Evolutionary conservation across 2,888 invertebrate genomes (phyloP).

Genomic region (Polymixis flavicincta): DNA sequence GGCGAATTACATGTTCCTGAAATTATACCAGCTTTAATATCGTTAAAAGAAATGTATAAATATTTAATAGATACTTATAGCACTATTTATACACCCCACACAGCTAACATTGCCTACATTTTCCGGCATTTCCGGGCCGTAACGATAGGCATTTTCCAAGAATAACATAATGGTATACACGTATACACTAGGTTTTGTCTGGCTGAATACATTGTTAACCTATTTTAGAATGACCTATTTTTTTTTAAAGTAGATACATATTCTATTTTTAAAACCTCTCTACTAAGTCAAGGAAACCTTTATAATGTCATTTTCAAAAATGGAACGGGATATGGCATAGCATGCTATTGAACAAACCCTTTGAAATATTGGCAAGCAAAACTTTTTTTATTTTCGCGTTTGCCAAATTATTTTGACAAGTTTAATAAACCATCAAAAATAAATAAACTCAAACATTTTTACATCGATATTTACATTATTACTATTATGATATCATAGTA

Average conservation of each 20-base stretch:
- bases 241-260: background rate
- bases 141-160: constrained; percentile 42
- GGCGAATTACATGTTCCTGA: no score
- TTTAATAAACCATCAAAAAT: background rate
- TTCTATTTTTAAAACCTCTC: constrained; percentile 10
- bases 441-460: constrained; percentile 11
- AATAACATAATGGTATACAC: constrained; percentile 3
- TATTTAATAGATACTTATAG: background rate
- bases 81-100: constrained; percentile 11
- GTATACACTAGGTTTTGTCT: background rate
- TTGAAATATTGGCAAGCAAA: background rate
- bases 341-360: background rate
- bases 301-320: constrained; percentile 21
- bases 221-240: background rate
- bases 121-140: constrained; percentile 37
- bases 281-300: background rate
- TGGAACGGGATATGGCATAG: background rate
- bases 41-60: background rate
- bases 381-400: background rate
- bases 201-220: constrained; percentile 3
- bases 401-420: background rate
- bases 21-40: no score
- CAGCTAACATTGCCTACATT: constrained; percentile 15
- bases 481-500: constrained; percentile 5
- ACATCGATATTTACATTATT: constrained; percentile 21